Conservation (phyloP, 2,113 vertebrate species). For the Aplodontia rufa region DNA sequence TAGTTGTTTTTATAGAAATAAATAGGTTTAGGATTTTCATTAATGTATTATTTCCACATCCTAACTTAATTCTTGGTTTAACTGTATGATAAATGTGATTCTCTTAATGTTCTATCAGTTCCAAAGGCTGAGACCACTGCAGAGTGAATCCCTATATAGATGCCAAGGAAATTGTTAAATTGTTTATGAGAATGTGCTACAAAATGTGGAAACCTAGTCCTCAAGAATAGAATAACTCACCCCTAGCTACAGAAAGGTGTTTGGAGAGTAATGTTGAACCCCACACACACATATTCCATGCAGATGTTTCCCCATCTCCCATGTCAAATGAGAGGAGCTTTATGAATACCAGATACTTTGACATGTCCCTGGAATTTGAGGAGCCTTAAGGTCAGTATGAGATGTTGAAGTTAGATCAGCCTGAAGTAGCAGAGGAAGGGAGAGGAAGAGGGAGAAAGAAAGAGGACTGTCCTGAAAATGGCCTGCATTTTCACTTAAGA, state of each 20-base stretch:
- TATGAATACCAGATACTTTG: not conserved
- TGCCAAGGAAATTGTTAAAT: not conserved
- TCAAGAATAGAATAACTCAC: not conserved
- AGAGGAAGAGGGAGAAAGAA: not conserved
- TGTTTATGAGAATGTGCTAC: not conserved
- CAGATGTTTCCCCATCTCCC: not conserved
- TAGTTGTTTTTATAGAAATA: not conserved
- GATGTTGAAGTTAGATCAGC: not conserved
- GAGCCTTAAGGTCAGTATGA: not conserved
- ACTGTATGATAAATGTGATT: not conserved
- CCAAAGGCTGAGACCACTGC: not conserved
- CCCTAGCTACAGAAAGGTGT: not conserved
- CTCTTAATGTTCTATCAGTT: not conserved
- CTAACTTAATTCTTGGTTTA: constrained; percentile 11
- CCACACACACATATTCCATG: not conserved
- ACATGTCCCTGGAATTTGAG: not conserved
- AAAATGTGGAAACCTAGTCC: not conserved
- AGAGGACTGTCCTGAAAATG: not conserved
- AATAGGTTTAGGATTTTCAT: not conserved
- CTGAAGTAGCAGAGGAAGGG: not conserved
- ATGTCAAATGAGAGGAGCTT: not conserved
- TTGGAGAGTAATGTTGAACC: not conserved
- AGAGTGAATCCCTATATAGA: not conserved
- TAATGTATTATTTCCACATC: not conserved
- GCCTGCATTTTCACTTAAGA: not conserved